A percentile compares a stretch with the other conserved stretches of the same genome.
phyloP scores from a whole-genome alignment of 2,797 vertebrate species.

The Sebastiscus albofasciatus region DNA sequence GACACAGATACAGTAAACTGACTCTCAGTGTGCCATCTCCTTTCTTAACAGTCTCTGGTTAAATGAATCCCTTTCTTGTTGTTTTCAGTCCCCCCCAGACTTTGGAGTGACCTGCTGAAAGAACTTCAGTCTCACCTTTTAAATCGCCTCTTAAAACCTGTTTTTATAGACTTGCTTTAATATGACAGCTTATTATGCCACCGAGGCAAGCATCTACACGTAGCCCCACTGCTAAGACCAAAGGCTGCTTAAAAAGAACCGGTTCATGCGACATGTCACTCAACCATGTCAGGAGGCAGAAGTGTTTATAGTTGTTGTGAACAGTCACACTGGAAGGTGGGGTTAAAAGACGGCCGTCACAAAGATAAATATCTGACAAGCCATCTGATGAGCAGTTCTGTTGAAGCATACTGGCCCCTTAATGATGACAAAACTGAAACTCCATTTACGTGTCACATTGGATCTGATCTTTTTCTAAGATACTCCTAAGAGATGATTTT shows the following conservation, averaged over 20 bases:
- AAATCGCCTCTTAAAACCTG: conserved; percentile 34
- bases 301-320: background rate
- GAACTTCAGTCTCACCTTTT: conserved; percentile 17
- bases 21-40: too few relatives aligned
- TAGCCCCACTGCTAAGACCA: background rate
- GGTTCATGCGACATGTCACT: background rate
- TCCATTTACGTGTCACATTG: background rate
- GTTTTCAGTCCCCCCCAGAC: background rate
- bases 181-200: conserved; percentile 15
- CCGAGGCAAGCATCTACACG: background rate
- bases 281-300: background rate
- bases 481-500: background rate
- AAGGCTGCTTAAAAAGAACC: background rate
- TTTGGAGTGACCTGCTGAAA: background rate
- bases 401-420: background rate
- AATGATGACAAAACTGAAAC: background rate
- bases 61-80: background rate
- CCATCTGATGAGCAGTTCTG: background rate
- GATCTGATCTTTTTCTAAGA: background rate
- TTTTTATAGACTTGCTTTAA: conserved; percentile 35
- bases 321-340: background rate
- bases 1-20: too few relatives aligned
- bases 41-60: too few relatives aligned
- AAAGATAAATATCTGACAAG: background rate
- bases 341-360: background rate